Evolutionary conservation across 2,888 invertebrate genomes (phyloP).

Genomic region (Caenorhabditis imperialis): DNA sequence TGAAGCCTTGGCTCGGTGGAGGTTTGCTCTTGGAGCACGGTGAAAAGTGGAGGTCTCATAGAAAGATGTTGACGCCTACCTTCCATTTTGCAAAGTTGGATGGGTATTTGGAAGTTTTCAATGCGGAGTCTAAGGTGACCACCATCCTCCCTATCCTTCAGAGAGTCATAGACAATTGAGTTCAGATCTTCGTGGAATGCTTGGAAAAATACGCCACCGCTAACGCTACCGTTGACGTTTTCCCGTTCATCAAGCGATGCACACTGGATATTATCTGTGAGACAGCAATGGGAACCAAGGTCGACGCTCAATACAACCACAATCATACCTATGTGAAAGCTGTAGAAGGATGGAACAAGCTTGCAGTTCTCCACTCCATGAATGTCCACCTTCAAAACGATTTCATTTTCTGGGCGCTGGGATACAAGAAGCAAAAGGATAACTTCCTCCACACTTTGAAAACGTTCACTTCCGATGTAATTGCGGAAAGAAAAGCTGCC

Average conservation of each 20-base stretch:
- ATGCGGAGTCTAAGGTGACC: slow-evolving; percentile 25
- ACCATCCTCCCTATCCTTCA: no score
- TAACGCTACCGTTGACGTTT: slow-evolving; percentile 79
- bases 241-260: slow-evolving; percentile 80
- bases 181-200: slow-evolving; percentile 77
- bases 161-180: no score
- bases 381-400: slow-evolving; percentile 10
- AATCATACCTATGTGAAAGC: slow-evolving; percentile 69
- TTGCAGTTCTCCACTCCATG: slow-evolving; percentile 28
- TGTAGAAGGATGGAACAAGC: slow-evolving; percentile 57
- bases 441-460: slow-evolving; percentile 30
- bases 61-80: slow-evolving; percentile 81
- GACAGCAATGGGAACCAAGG: slow-evolving; percentile 71
- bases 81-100: slow-evolving; percentile 81
- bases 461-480: slow-evolving; percentile 35
- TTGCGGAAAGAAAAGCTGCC: slow-evolving; percentile 31
- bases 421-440: slow-evolving; percentile 28
- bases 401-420: slow-evolving; percentile 26
- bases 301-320: slow-evolving; percentile 65
- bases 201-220: slow-evolving; percentile 74
- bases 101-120: slow-evolving; percentile 73
- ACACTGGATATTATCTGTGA: slow-evolving; percentile 80
- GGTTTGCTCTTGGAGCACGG: slow-evolving; percentile 67
- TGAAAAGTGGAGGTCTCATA: slow-evolving; percentile 79
- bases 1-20: slow-evolving; percentile 80